Evolutionary conservation across 2,888 invertebrate species (phyloP), one percentile per base, ranked within the genome.

Genomic region (Oscheius sp.): DNA sequence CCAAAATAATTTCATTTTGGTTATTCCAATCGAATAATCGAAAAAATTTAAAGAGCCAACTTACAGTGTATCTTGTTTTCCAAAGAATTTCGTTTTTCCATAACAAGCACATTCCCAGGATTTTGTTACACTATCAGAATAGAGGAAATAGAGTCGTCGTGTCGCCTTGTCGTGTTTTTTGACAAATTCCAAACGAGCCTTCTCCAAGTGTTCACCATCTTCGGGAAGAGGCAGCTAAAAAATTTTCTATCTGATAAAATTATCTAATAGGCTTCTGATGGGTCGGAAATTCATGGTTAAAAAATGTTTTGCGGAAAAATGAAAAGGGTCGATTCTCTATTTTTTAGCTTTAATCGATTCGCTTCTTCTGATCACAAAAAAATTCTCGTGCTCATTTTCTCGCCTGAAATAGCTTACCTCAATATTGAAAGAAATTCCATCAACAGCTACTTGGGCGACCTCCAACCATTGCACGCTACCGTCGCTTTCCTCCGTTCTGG

Each of bases 71-170:
- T 91, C 90, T 87, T 95, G 95, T 64, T 90, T 91, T 1, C 95
- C 97, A 86, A 97, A 97, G 88, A 98, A 98, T 12, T 90, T 90
- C 85, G 95, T 95, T 0, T 95, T 95, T 2, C 97, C 97, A 32
- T 92, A 92, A 86, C 97, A 98, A 0, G 96, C 97, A 86, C 97
- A 98, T n/a, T 69, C 75, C 57, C 86, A 87, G 50, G 87, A 87
- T 28, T 26, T 41, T n/a, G 38, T 12, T 78, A 92, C 91, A 20
- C 89, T 89, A 0, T 92, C 91, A 3, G 61, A 70, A 57, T 96
- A 97, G 28, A 98, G 87, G 86, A 98, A 97, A 94, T 94, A 95
- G 36, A 98, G 88, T 67, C 95, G 90, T 85, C 93, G 93, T 0
- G 91, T 91, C 78, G 91, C 90, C 24, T 91, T 91, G 87, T 98